Conservation (phyloP, 92 coral and sea anemone genomes). For the Isaurus tuberculatus region DNA sequence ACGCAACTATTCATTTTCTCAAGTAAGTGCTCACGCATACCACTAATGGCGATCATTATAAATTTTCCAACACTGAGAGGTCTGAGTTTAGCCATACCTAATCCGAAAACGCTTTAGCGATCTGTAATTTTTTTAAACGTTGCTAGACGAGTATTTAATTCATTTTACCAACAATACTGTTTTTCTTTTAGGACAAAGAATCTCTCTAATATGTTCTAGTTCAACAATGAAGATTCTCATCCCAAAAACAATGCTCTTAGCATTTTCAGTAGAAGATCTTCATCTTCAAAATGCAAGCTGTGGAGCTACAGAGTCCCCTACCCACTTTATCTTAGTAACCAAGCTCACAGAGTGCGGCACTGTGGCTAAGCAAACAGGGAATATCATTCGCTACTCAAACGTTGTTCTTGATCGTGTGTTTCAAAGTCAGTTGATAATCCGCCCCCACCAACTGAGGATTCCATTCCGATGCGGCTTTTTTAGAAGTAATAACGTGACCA, state of each 20-base stretch:
- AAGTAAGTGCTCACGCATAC: too few relatives aligned
- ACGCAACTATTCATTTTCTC: too few relatives aligned
- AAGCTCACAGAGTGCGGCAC: conserved; percentile 38
- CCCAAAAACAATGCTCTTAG: conserved; percentile 10
- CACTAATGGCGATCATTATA: too few relatives aligned
- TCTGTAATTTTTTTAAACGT: too few relatives aligned
- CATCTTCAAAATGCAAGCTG: conserved; percentile 27
- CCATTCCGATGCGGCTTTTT: conserved; percentile 40
- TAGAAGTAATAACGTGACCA: conserved; percentile 10
- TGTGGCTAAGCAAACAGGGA: conserved; percentile 23
- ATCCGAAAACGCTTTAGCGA: too few relatives aligned
- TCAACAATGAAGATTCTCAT: conserved; percentile 30
- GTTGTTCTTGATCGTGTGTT: conserved; percentile 31
- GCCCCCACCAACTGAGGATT: conserved; percentile 23
- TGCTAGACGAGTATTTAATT: background rate
- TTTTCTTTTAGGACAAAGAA: conserved; percentile 24
- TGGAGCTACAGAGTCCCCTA: conserved; percentile 16
- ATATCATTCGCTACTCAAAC: conserved; percentile 32
- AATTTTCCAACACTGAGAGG: too few relatives aligned
- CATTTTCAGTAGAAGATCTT: conserved; percentile 20
- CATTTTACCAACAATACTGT: background rate
- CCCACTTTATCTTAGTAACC: conserved; percentile 32
- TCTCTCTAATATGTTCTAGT: conserved; percentile 31
- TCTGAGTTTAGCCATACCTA: too few relatives aligned
- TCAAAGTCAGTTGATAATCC: conserved; percentile 9